These are phyloP conservation scores for Leiothrix lutea DNA, from an alignment of 2,113 vertebrate genomes.

Conservation along the genomic window DNA sequence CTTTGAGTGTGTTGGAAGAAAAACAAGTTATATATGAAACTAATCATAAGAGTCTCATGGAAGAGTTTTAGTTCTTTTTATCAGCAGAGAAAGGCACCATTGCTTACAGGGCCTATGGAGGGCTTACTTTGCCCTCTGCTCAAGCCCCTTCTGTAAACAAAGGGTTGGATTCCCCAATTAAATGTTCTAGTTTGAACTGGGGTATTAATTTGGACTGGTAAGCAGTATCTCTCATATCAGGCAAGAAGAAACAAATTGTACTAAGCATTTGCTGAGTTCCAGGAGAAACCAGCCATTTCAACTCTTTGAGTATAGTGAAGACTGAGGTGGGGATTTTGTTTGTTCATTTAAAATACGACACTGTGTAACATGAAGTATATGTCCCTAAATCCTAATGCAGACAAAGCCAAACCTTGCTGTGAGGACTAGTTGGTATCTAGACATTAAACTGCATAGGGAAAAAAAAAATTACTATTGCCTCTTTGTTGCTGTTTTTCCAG, in stretches of 20 bases:
- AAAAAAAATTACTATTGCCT: accelerated
- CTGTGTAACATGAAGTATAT: background rate
- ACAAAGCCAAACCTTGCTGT: background rate
- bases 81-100: accelerated
- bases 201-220: background rate
- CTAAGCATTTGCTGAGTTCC: background rate
- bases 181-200: background rate
- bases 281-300: background rate
- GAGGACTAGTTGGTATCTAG: background rate
- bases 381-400: background rate
- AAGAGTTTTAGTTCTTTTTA: background rate
- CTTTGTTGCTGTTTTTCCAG: background rate
- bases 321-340: background rate
- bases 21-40: background rate
- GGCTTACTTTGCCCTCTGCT: background rate
- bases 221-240: background rate
- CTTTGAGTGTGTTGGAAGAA: background rate
- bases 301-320: background rate
- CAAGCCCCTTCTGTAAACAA: accelerated
- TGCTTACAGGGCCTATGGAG: accelerated
- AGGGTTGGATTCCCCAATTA: background rate
- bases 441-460: background rate
- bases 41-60: background rate
- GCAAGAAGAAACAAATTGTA: background rate
- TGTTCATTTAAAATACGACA: background rate